These are phyloP conservation scores for Suricata suricatta DNA, from an alignment of 2,113 vertebrate species.

Conservation along the genomic window DNA sequence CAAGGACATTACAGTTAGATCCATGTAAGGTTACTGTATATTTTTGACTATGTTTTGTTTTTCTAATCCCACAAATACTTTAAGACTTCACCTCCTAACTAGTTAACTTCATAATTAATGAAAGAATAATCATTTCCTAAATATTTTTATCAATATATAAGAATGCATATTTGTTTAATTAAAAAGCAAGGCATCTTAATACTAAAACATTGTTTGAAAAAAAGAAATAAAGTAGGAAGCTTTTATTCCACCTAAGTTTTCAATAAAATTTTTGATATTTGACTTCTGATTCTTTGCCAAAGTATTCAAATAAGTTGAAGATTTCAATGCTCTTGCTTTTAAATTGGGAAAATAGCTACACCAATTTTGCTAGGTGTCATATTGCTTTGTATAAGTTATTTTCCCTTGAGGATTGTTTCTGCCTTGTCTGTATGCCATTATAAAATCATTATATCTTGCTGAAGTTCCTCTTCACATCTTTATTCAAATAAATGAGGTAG, in stretches of 20 bases:
- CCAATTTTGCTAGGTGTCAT: neutral
- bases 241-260: neutral
- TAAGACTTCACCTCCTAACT: neutral
- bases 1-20: neutral
- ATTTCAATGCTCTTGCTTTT: neutral
- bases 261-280: neutral
- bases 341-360: neutral
- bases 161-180: neutral
- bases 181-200: neutral
- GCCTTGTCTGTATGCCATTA: neutral
- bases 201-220: neutral
- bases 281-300: neutral
- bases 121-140: neutral
- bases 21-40: neutral
- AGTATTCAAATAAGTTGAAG: neutral
- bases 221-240: neutral
- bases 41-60: neutral
- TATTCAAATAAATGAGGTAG: constrained; percentile 34
- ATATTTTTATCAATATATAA: constrained; percentile 9
- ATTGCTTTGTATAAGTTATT: neutral
- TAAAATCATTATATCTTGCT: neutral
- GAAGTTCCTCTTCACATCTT: constrained; percentile 8
- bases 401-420: neutral
- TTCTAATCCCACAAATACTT: constrained; percentile 11
- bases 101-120: neutral